A percentile compares a stretch with the other conserved stretches of the same genome.
Evolutionary conservation across 2,113 vertebrate species (phyloP).

Genomic region (Crotalus helleri): DNA sequence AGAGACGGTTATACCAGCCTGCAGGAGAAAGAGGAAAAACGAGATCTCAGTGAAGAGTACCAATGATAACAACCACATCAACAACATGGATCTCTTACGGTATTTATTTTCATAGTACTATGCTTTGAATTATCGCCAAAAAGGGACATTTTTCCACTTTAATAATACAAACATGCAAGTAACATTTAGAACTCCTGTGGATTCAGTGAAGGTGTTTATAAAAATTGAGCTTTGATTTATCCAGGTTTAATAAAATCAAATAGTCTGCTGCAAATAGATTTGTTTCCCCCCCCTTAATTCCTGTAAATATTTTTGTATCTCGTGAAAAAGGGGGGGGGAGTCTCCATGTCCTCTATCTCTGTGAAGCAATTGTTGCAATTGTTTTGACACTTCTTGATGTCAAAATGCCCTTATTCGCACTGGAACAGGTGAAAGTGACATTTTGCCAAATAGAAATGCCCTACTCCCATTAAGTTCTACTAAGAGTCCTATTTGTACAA

Average conservation of each 20-base stretch:
- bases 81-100: background rate
- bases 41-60: background rate
- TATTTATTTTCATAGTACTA: background rate
- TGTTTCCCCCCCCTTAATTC: background rate
- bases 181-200: background rate
- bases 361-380: background rate
- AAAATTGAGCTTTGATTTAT: background rate
- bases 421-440: background rate
- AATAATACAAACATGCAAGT: background rate
- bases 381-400: background rate
- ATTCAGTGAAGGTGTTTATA: background rate
- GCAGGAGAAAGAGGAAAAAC: conserved; percentile 11
- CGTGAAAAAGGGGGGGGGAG: background rate
- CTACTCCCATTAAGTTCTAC: background rate
- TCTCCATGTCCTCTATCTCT: background rate
- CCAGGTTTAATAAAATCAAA: background rate
- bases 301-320: background rate
- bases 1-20: conserved; percentile 94
- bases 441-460: background rate
- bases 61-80: background rate
- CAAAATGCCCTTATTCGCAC: background rate
- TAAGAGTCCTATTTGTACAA: background rate
- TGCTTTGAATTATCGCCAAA: background rate
- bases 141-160: no score
- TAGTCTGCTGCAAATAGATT: background rate